phyloP scores from a whole-genome alignment of 1,140 invertebrate species.

The Drosophila persimilis region DNA sequence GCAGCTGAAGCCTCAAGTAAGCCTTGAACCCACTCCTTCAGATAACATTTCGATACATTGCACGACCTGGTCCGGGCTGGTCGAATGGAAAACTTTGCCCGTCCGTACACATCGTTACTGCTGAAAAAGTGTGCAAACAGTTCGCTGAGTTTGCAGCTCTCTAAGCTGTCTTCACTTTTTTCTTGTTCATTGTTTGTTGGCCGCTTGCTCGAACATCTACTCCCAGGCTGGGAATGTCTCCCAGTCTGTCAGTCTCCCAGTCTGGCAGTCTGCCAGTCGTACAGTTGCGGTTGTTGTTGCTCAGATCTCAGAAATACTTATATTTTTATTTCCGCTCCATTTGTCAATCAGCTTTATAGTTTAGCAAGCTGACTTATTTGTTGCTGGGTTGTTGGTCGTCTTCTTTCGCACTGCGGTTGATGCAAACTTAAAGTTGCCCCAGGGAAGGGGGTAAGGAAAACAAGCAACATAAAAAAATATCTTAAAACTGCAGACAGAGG shows the following conservation, averaged over 20 bases:
- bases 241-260: background rate
- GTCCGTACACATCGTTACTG: conserved; percentile 30
- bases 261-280: background rate
- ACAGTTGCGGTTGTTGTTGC: conserved; percentile 1
- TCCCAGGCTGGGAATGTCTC: conserved; percentile 13
- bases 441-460: conserved; percentile 6
- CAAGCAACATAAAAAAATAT: background rate
- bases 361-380: conserved; percentile 38
- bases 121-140: conserved; percentile 49
- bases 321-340: conserved; percentile 69
- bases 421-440: conserved; percentile 18
- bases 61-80: conserved; percentile 7
- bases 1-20: conserved; percentile 7
- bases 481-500: no score
- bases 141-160: conserved; percentile 47
- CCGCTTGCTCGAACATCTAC: background rate
- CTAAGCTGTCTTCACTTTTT: conserved; percentile 42
- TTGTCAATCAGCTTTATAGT: conserved; percentile 67
- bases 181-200: conserved; percentile 7
- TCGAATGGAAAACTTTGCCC: conserved; percentile 37
- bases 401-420: conserved; percentile 7
- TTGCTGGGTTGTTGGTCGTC: conserved; percentile 8
- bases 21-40: conserved; percentile 13
- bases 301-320: conserved; percentile 27
- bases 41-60: conserved; percentile 38